These are phyloP conservation scores for Gallinago media DNA, from an alignment of 2,113 vertebrate species.

Conservation along the genomic window DNA sequence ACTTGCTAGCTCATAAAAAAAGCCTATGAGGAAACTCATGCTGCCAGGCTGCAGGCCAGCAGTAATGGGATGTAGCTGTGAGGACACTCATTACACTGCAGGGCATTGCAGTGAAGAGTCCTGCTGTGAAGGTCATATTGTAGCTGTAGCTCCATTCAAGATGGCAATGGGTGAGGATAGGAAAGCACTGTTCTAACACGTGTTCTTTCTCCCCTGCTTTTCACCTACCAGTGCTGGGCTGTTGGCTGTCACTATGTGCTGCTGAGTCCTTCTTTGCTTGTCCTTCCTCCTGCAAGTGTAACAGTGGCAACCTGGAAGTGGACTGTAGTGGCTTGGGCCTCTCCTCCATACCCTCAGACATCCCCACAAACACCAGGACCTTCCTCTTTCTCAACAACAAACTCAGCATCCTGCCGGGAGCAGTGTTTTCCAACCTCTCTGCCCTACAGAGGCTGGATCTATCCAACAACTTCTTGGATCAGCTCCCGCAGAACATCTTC, in stretches of 20 bases:
- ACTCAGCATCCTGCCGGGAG: constrained; percentile 84
- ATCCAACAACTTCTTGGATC: constrained; percentile 97
- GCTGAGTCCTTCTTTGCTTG: constrained; percentile 80
- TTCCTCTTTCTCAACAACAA: constrained; percentile 96
- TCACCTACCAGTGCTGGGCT: constrained; percentile 81
- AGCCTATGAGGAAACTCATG: not conserved
- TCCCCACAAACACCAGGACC: constrained; percentile 86
- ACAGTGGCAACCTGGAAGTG: constrained; percentile 83
- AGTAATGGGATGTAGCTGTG: not conserved
- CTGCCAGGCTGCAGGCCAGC: not conserved
- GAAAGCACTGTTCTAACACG: not conserved
- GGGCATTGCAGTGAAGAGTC: rapidly evolving
- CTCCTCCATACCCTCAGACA: constrained; percentile 84
- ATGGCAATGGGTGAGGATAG: not conserved
- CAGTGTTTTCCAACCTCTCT: constrained; percentile 91
- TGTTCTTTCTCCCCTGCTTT: not conserved
- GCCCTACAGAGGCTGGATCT: constrained; percentile 92
- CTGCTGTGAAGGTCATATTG: not conserved
- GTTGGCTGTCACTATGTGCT: constrained; percentile 81
- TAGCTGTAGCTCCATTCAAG: not conserved
- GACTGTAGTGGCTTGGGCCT: constrained; percentile 92
- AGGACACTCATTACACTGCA: not conserved
- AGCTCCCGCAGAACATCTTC: constrained; percentile 89
- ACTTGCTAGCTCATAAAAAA: not conserved
- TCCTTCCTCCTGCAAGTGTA: constrained; percentile 90